phyloP scores from a whole-genome alignment of 2,888 invertebrate species.

The Strigamia transsilvanica region DNA sequence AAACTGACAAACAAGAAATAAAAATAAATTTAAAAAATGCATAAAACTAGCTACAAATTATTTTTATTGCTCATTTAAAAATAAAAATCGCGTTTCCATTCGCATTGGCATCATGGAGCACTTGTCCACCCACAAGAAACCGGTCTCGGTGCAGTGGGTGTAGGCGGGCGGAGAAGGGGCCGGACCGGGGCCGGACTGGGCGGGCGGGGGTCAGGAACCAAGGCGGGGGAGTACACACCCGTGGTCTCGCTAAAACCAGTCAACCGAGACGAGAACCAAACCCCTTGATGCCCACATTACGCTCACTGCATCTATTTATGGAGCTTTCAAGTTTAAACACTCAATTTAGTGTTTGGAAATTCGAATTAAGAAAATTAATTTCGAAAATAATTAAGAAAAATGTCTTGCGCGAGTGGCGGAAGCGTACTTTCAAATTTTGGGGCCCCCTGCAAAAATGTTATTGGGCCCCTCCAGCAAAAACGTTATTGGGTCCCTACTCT shows the following conservation, averaged over 20 bases:
- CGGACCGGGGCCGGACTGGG: slow-evolving; percentile 18
- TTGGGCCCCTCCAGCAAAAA: no score
- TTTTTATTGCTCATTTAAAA: neutral
- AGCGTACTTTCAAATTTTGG: no score
- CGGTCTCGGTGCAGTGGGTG: slow-evolving; percentile 18
- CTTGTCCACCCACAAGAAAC: slow-evolving; percentile 44
- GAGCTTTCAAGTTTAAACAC: no score
- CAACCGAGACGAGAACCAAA: slow-evolving; percentile 13
- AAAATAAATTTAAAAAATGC: neutral
- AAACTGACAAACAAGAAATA: slow-evolving; percentile 6
- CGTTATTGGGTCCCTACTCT: no score
- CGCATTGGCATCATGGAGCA: no score
- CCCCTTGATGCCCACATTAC: neutral
- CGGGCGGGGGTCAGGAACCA: slow-evolving; percentile 39
- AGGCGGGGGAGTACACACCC: slow-evolving; percentile 41
- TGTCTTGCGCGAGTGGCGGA: no score
- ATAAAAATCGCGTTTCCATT: no score
- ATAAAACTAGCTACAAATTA: neutral
- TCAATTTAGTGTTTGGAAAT: no score
- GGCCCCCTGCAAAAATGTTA: no score
- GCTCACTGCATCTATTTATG: neutral
- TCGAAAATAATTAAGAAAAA: no score
- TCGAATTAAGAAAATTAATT: no score
- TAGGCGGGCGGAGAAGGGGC: slow-evolving; percentile 42
- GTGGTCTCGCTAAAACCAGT: slow-evolving; percentile 10